A percentile compares a stretch with the other conserved stretches of the same genome.
phyloP scores from a whole-genome alignment of 1,140 invertebrate species.

The Cyphomyrmex costatus region DNA sequence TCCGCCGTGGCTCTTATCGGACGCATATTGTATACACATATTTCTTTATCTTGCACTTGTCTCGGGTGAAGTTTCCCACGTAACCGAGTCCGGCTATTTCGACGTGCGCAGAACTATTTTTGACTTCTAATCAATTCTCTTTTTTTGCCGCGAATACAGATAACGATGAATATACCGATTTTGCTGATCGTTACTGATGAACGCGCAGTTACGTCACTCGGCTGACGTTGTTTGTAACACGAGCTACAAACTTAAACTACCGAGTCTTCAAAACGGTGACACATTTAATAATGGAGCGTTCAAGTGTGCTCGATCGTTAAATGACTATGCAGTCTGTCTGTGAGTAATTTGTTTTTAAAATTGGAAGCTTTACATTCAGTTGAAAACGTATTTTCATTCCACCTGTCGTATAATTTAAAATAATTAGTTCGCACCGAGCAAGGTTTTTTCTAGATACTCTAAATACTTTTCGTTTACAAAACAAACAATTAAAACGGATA shows the following conservation, averaged over 20 bases:
- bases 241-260: neutral
- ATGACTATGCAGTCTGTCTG: neutral
- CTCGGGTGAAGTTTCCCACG: neutral
- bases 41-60: neutral
- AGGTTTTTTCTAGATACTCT: neutral
- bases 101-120: neutral
- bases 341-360: neutral
- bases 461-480: neutral
- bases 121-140: neutral
- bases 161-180: constrained; percentile 52
- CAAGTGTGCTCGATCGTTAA: neutral
- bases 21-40: neutral
- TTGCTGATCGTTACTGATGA: constrained; percentile 31
- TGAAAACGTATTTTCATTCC: neutral
- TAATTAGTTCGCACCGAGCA: neutral
- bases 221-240: constrained; percentile 1
- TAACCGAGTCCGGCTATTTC: neutral
- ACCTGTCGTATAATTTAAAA: neutral
- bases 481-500: neutral
- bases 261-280: neutral
- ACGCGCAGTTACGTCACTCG: neutral
- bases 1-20: neutral
- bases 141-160: constrained; percentile 3
- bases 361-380: neutral
- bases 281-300: neutral